A percentile compares a stretch with the other conserved stretches of the same genome.
These are phyloP conservation scores for Pelochelys cantorii DNA, from an alignment of 2,797 vertebrate genomes.

Conservation along the genomic window DNA sequence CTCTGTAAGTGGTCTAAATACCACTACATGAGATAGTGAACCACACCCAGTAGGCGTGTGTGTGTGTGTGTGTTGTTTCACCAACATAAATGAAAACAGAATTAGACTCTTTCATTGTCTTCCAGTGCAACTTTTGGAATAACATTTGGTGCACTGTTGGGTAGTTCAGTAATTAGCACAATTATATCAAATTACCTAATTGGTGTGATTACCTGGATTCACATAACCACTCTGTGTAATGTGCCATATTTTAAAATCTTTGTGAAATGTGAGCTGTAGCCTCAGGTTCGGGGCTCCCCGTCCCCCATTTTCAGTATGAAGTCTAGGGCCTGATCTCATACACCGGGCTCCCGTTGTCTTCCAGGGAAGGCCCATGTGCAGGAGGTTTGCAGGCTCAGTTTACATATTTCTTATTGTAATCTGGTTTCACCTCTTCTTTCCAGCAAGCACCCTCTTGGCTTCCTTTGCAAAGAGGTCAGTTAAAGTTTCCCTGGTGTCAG, in stretches of 20 bases:
- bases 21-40: too few species aligned
- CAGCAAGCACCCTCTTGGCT: conserved; percentile 43
- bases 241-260: conserved; percentile 69
- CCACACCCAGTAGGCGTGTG: too few species aligned
- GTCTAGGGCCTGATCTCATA: conserved; percentile 69
- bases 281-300: conserved; percentile 41
- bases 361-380: conserved; percentile 48
- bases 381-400: conserved; percentile 44
- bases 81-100: conserved; percentile 59
- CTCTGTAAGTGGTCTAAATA: too few species aligned
- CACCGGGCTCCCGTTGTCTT: conserved; percentile 67
- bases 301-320: conserved; percentile 67
- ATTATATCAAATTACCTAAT: conserved; percentile 76
- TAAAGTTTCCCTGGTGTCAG: neutral
- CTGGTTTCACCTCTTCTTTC: conserved; percentile 65
- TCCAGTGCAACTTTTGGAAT: conserved; percentile 76
- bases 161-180: conserved; percentile 68
- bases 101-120: conserved; percentile 75
- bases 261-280: conserved; percentile 71
- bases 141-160: conserved; percentile 65
- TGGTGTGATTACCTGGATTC: conserved; percentile 69
- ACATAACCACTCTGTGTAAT: conserved; percentile 73
- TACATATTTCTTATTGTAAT: conserved; percentile 53
- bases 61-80: too few species aligned
- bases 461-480: conserved; percentile 4